Evolutionary conservation across 2,888 invertebrate genomes (phyloP).

Genomic region (Phania funesta): DNA sequence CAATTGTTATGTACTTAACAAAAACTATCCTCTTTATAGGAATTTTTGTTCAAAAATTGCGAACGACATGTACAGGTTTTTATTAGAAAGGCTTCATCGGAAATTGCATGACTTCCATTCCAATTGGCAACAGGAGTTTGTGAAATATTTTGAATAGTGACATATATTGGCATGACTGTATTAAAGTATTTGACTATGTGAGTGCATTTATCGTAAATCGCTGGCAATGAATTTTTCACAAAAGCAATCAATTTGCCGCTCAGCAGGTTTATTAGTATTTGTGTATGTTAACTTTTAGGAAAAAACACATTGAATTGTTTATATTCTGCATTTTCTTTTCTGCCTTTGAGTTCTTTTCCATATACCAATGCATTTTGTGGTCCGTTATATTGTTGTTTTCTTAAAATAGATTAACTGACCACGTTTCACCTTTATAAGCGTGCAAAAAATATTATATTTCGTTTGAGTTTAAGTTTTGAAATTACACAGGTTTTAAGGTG

Average conservation of each 20-base stretch:
- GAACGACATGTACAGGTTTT: too few species aligned
- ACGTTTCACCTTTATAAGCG: conserved; percentile 8
- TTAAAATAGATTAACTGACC: conserved; percentile 20
- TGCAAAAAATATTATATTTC: background rate
- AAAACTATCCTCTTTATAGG: too few species aligned
- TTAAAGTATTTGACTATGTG: background rate
- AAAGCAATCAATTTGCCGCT: conserved; percentile 55
- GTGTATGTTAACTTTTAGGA: background rate
- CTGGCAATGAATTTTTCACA: conserved; percentile 55
- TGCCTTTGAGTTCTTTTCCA: conserved; percentile 56
- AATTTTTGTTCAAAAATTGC: too few species aligned
- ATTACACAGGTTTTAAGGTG: too few species aligned
- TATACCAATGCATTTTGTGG: background rate
- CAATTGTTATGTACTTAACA: too few species aligned
- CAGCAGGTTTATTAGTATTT: conserved; percentile 27
- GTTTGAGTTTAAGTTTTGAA: too few species aligned
- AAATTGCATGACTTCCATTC: too few species aligned
- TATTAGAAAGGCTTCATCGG: too few species aligned
- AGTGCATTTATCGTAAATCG: conserved; percentile 55
- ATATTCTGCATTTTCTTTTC: background rate
- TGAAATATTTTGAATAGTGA: too few species aligned
- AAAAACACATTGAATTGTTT: background rate
- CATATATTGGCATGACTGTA: background rate
- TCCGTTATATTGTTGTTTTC: too few species aligned
- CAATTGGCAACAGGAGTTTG: too few species aligned